These are phyloP conservation scores for Andricus quercusramuli DNA, from an alignment of 2,888 invertebrate genomes.

Conservation along the genomic window DNA sequence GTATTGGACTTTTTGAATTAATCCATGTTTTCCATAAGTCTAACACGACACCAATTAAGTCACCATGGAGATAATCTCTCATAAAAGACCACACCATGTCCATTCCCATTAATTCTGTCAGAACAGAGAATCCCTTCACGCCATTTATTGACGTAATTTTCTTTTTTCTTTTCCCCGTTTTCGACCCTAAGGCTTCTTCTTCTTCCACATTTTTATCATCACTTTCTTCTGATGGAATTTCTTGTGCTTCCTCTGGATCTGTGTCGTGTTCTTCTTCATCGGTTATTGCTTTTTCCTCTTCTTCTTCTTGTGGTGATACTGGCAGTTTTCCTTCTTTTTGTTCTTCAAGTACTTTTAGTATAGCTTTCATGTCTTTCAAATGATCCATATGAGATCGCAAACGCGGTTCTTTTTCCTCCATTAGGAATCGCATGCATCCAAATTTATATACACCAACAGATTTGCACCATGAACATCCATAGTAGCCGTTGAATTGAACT, in stretches of 20 bases:
- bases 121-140: too few relatives aligned
- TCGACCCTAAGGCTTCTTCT: neutral
- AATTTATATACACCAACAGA: neutral
- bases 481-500: slow-evolving; percentile 23
- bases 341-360: neutral
- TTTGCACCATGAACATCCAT: slow-evolving; percentile 29
- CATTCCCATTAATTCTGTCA: too few relatives aligned
- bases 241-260: too few relatives aligned
- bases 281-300: neutral
- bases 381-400: too few relatives aligned
- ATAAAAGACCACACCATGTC: too few relatives aligned
- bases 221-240: neutral
- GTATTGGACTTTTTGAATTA: too few relatives aligned
- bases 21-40: too few relatives aligned
- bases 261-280: too few relatives aligned
- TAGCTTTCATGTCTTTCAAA: neutral
- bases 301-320: neutral
- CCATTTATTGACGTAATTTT: neutral
- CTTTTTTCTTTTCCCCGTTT: neutral
- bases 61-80: too few relatives aligned
- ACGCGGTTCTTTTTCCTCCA: neutral
- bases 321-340: too few relatives aligned
- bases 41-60: too few relatives aligned
- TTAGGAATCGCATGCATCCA: slow-evolving; percentile 28
- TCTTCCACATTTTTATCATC: neutral